Evolutionary conservation across 2,888 invertebrate genomes (phyloP), one percentile per base, ranked within the genome.

Genomic region (Disparrhopalites patrizii): DNA sequence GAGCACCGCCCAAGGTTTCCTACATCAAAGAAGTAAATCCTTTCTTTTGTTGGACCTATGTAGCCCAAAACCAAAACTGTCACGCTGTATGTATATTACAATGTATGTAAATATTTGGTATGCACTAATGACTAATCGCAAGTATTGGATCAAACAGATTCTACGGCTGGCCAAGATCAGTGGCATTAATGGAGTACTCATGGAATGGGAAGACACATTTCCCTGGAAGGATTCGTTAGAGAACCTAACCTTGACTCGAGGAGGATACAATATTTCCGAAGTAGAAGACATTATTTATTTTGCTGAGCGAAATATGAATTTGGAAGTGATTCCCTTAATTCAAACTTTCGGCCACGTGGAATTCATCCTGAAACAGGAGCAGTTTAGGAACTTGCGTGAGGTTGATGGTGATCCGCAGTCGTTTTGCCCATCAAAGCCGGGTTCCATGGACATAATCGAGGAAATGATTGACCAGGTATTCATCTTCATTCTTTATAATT

Each of bases 161-260:
- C 80, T 86, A 70, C 83, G 84, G 20, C 77, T 86, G 63, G 77
- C 85, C 5, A 84, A 83, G 75, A 80, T 83, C 77, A 85, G 88
- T 82, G 89, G 91, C 25, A 90, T 88, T 0, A 92, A 90, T 1
- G 93, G 93, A 1, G 79, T 93, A 23, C 81, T 93, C 13, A 76
- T 93, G 47, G 93, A 93, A 81, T 93, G 92, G 89, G 93, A 93
- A 77, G 93, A 93, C 77, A 91, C 90, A 69, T 93, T 93, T 79
- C 93, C 93, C 0, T 93, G 89, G 78, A 81, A 81, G 5, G 85
- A 83, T 54, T 83, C 84, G 13, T 79, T 91, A 57, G 79, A 80
- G 76, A 79, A 78, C 68, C 38, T 71, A 23, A 81, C 83, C 66
- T 80, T 81, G 64, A 86, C 83, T 0, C 81, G 80, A 72, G 83